Base-by-base conservation (phyloP, 2,888 invertebrate species). In the Yponomeuta cagnagella region DNA sequence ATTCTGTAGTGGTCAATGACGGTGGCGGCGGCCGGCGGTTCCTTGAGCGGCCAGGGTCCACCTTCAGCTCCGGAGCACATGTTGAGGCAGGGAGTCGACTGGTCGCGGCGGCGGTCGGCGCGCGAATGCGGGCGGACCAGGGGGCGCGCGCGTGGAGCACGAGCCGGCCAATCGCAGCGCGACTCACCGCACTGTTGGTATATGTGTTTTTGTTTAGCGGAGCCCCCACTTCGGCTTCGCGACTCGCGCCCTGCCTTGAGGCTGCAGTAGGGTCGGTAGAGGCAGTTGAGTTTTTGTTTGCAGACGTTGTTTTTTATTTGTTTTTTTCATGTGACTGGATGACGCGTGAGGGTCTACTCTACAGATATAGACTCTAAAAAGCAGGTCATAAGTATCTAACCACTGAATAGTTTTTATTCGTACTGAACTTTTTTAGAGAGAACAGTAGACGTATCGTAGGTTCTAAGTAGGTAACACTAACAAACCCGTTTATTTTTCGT, bases 1-100 rank as follows among this genome's bases (percentile, higher is more conserved):
- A 97, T 87, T 8, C 97, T 94, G 83, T 97, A 97, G 81, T 97
- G 97, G 80, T 97, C 97, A 74, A 95, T 92, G 23, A 96, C 95
- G 75, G 88, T 85, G 78, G 89, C 90, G 75, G 90, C 90, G 68
- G 89, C 81, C 63, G 92, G 92, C 78, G 91, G 90, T 83, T 91
- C 90, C 78, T 91, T 90, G 77, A 92, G 86, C 77, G 92, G 91
- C 89, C 92, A 93, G 75, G 92, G 78, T 77, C 86, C 87, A 78
- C 92, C 92, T 74, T 93, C 93, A 79, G 92, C 87, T 73, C 92
- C 92, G 80, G 92, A 92, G 76, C 93, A 93, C 93, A 93, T 93
- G 88, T 84, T 90, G 79, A 76, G 82, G 74, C 73, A 74, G 83
- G 81, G 83, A 79, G 81, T 68, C n/a, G 23, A 23, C 84, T 83